These are phyloP conservation scores for Theretra japonica DNA, from an alignment of 2,888 invertebrate species.

Conservation along the genomic window DNA sequence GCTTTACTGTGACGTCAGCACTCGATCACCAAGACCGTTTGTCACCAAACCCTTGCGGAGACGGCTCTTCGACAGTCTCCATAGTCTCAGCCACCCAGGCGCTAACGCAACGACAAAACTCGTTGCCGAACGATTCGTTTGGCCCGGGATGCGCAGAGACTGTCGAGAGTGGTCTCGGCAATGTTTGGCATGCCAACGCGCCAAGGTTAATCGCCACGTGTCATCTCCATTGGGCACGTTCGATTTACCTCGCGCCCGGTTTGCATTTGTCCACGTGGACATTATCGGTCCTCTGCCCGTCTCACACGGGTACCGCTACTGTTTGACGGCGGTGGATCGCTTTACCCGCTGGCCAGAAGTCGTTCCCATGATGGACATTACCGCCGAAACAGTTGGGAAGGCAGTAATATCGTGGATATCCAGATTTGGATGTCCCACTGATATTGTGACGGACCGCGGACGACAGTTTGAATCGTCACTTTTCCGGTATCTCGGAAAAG, in stretches of 20 bases:
- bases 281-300: conserved; percentile 38
- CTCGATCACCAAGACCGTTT: conserved; percentile 33
- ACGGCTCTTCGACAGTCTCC: conserved; percentile 34
- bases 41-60: conserved; percentile 31
- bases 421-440: conserved; percentile 43
- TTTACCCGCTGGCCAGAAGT: conserved; percentile 45
- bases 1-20: conserved; percentile 8
- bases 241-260: conserved; percentile 25
- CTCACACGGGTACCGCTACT: conserved; percentile 38
- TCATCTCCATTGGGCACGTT: conserved; percentile 21
- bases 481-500: conserved; percentile 28
- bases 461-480: conserved; percentile 48
- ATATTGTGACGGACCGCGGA: conserved; percentile 61
- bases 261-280: conserved; percentile 39
- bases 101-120: conserved; percentile 33
- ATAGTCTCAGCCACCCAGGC: conserved; percentile 38
- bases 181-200: not conserved
- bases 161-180: not conserved
- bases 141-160: conserved; percentile 38
- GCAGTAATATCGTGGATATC: conserved; percentile 50
- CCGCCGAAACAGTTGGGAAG: conserved; percentile 57
- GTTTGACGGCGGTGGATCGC: conserved; percentile 44
- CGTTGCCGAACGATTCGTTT: conserved; percentile 39
- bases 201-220: conserved; percentile 18
- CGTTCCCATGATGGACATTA: conserved; percentile 49